A percentile compares a stretch with the other conserved stretches of the same genome.
These are phyloP conservation scores for Chromoteleia sp. DNA, from an alignment of 2,888 invertebrate species.

Conservation along the genomic window DNA sequence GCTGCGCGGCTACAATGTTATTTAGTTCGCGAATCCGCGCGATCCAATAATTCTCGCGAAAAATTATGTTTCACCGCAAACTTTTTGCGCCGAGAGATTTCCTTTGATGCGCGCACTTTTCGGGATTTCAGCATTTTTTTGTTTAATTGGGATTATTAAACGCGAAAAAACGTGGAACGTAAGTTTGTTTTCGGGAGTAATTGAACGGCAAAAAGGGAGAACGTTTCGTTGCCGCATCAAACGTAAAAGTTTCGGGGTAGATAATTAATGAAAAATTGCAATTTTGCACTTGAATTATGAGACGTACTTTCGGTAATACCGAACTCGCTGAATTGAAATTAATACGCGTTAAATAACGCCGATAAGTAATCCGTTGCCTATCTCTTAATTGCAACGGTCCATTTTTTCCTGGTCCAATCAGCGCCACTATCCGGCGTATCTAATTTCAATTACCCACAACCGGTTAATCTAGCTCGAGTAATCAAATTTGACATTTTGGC, in stretches of 20 bases:
- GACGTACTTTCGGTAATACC: background rate
- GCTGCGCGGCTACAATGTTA: too few relatives aligned
- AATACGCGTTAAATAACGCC: slow-evolving; percentile 26
- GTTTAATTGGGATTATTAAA: slow-evolving; percentile 28
- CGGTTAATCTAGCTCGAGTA: slow-evolving; percentile 50
- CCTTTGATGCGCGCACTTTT: slow-evolving; percentile 28
- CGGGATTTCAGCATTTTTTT: slow-evolving; percentile 10
- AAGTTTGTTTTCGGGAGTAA: slow-evolving; percentile 20
- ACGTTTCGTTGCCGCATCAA: background rate
- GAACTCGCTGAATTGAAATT: slow-evolving; percentile 9
- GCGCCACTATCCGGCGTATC: slow-evolving; percentile 19
- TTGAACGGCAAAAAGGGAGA: slow-evolving; percentile 1
- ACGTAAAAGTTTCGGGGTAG: background rate
- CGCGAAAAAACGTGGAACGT: background rate
- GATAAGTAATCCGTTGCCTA: slow-evolving; percentile 34
- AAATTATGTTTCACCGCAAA: too few relatives aligned
- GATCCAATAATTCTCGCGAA: too few relatives aligned
- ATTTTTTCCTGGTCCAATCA: slow-evolving; percentile 38
- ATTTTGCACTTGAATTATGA: slow-evolving; percentile 11
- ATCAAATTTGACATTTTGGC: slow-evolving; percentile 61
- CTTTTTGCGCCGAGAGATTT: too few relatives aligned
- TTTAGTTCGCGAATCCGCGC: slow-evolving; percentile 8
- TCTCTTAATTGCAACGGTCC: slow-evolving; percentile 36
- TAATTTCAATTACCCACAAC: slow-evolving; percentile 46
- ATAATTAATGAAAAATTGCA: slow-evolving; percentile 12